A percentile compares a stretch with the other conserved stretches of the same genome.
These are phyloP conservation scores for Isichthys henryi DNA, from an alignment of 2,113 vertebrate genomes.

Conservation along the genomic window DNA sequence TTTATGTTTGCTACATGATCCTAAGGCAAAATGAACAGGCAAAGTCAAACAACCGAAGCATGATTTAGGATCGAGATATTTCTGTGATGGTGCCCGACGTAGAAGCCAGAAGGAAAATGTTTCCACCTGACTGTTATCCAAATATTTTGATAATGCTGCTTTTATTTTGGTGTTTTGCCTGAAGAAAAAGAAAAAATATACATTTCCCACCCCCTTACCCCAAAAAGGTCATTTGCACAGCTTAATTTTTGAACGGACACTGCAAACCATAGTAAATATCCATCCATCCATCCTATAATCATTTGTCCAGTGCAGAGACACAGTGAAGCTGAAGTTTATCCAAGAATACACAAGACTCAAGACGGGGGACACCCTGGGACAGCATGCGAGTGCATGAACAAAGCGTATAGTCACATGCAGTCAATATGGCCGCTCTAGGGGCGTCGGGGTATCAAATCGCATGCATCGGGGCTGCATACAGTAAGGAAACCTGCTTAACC, in stretches of 20 bases:
- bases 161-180: neutral
- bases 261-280: neutral
- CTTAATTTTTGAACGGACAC: neutral
- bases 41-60: neutral
- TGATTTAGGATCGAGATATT: neutral
- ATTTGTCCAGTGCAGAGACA: neutral
- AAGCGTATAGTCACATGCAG: neutral
- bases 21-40: neutral
- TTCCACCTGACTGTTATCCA: neutral
- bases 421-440: neutral
- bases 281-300: neutral
- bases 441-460: neutral
- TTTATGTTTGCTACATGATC: neutral
- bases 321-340: neutral
- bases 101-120: neutral
- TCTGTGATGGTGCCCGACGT: neutral
- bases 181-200: neutral
- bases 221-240: neutral
- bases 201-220: neutral
- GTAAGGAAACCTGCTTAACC: neutral
- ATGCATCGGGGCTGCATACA: neutral
- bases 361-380: neutral
- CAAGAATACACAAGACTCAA: neutral
- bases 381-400: neutral
- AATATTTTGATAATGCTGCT: neutral